Percentiles rank a stretch among this genome's conserved stretches.
Evolutionary conservation across 2,113 vertebrate species (phyloP).

Genomic region (Caracal caracal): DNA sequence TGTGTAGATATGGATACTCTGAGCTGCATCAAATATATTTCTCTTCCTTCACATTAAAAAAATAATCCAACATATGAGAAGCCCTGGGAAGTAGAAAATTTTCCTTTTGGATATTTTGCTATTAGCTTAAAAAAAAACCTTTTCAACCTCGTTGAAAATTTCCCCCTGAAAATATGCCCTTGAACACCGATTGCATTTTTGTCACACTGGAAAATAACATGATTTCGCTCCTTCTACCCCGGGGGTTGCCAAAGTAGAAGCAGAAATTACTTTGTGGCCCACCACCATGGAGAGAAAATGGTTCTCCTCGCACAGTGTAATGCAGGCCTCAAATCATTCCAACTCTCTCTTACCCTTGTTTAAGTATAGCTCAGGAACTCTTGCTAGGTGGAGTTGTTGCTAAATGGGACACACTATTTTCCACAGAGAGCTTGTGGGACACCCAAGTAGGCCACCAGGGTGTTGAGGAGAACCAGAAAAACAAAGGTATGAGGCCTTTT

Average conservation of each 20-base stretch:
- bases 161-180: constrained; percentile 38
- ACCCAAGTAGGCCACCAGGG: constrained; percentile 81
- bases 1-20: not conserved
- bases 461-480: constrained; percentile 74
- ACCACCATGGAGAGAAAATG: constrained; percentile 43
- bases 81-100: not conserved
- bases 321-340: constrained; percentile 31
- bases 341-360: not conserved
- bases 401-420: constrained; percentile 73
- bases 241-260: constrained; percentile 47
- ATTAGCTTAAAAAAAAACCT: constrained; percentile 5
- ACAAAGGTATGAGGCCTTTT: constrained; percentile 69
- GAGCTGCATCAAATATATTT: not conserved
- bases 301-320: not conserved
- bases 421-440: constrained; percentile 75
- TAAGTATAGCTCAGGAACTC: constrained; percentile 74
- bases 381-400: constrained; percentile 68
- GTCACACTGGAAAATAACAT: constrained; percentile 57
- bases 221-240: constrained; percentile 41
- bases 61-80: not conserved
- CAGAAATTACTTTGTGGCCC: constrained; percentile 75
- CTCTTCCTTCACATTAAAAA: not conserved
- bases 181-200: constrained; percentile 50
- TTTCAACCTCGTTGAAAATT: constrained; percentile 55
- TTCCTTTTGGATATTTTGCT: not conserved